Percentiles rank a stretch among this genome's conserved stretches.
phyloP scores from a whole-genome alignment of 53 echinoderm and acorn worm species.

The Luidia sarsii region DNA sequence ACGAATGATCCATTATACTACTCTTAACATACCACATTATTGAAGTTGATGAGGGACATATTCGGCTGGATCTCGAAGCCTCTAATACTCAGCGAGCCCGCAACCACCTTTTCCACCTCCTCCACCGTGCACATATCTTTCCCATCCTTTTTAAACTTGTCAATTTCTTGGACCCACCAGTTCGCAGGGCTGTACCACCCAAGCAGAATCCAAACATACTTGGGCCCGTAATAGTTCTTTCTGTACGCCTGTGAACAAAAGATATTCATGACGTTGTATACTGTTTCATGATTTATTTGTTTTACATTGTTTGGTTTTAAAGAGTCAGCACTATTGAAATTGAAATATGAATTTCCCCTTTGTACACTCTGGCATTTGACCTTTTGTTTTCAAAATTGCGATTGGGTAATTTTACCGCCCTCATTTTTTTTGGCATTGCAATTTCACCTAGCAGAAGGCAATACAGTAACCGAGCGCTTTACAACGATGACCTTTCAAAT shows the following conservation, averaged over 20 bases:
- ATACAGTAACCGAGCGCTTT: no score
- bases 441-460: no score
- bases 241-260: constrained; percentile 51
- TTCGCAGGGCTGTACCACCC: constrained; percentile 66
- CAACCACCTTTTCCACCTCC: constrained; percentile 52
- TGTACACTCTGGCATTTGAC: no score
- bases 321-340: neutral
- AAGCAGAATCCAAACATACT: constrained; percentile 68
- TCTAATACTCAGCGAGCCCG: constrained; percentile 66
- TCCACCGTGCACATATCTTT: constrained; percentile 52
- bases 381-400: no score
- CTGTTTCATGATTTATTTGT: no score
- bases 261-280: no score
- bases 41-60: constrained; percentile 64
- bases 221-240: constrained; percentile 53
- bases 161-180: constrained; percentile 67
- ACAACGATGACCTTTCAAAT: no score
- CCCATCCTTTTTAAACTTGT: constrained; percentile 10
- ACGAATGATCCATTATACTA: neutral
- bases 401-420: no score
- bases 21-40: constrained; percentile 58
- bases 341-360: no score
- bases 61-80: constrained; percentile 74
- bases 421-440: no score
- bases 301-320: neutral